Conservation (phyloP, 53 echinoderm and acorn worm genomes). For the Arbacia lixula region DNA sequence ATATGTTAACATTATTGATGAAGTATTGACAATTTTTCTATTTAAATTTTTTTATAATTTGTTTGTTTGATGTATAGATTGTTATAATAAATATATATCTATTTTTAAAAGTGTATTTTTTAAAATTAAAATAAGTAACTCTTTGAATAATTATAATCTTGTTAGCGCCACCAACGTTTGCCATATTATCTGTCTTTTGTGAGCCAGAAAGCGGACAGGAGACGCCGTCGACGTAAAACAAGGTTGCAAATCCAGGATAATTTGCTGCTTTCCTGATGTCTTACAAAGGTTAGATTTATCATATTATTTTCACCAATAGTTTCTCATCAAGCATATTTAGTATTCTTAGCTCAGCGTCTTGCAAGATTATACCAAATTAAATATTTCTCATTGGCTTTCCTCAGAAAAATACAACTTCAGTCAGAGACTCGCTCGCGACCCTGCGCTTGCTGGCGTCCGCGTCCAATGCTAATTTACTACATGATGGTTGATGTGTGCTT, state of each 20-base stretch:
- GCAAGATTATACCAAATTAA: too few relatives aligned
- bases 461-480: too few relatives aligned
- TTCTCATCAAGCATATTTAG: too few relatives aligned
- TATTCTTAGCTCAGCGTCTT: too few relatives aligned
- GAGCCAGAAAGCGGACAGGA: not conserved
- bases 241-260: not conserved
- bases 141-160: constrained; percentile 2
- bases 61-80: not conserved
- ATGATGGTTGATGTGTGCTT: too few relatives aligned
- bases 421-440: too few relatives aligned
- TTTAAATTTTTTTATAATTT: not conserved
- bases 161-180: constrained; percentile 49
- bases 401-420: too few relatives aligned
- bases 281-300: constrained; percentile 3
- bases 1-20: too few relatives aligned
- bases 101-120: not conserved
- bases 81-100: not conserved
- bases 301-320: too few relatives aligned
- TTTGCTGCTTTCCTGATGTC: constrained; percentile 16
- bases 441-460: too few relatives aligned
- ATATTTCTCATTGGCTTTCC: too few relatives aligned
- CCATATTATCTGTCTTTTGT: constrained; percentile 34
- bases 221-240: constrained; percentile 30
- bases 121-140: not conserved
- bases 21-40: not conserved